Conservation (phyloP, 2,797 vertebrate species). For the Sebastes oblongus region DNA sequence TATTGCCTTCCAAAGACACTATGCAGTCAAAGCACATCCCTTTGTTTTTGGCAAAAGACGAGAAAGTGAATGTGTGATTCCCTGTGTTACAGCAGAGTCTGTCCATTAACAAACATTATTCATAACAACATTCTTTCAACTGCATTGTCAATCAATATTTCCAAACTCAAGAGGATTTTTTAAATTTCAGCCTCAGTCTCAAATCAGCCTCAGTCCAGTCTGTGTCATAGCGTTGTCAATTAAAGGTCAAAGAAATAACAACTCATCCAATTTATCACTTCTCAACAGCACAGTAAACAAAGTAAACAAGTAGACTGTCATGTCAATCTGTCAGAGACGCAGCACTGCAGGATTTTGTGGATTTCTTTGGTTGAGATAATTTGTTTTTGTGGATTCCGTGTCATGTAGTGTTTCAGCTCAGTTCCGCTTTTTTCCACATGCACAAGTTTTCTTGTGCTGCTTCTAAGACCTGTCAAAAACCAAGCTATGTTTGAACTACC, state of each 20-base stretch:
- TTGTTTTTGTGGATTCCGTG: slow-evolving; percentile 10
- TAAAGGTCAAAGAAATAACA: slow-evolving; percentile 39
- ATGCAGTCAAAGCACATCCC: slow-evolving; percentile 16
- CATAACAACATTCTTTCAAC: slow-evolving; percentile 23
- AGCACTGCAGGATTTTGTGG: slow-evolving; percentile 12
- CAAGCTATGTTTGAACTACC: neutral
- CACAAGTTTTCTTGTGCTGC: neutral
- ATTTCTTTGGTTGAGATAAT: slow-evolving; percentile 28
- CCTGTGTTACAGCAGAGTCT: neutral
- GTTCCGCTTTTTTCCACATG: neutral
- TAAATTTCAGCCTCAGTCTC: neutral
- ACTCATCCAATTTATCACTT: neutral
- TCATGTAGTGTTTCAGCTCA: neutral
- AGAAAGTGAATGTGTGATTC: neutral
- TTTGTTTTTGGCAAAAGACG: slow-evolving; percentile 2
- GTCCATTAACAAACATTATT: slow-evolving; percentile 32
- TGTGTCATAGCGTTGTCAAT: slow-evolving; percentile 11
- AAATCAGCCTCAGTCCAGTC: neutral
- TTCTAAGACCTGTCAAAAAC: neutral
- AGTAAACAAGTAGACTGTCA: neutral
- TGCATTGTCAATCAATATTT: slow-evolving; percentile 33
- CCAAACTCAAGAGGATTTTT: slow-evolving; percentile 14
- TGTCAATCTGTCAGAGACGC: slow-evolving; percentile 8
- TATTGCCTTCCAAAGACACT: neutral
- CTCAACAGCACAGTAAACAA: neutral